Evolutionary conservation across 2,888 invertebrate species (phyloP), one percentile per base, ranked within the genome.

Genomic region (Thera obeliscata): DNA sequence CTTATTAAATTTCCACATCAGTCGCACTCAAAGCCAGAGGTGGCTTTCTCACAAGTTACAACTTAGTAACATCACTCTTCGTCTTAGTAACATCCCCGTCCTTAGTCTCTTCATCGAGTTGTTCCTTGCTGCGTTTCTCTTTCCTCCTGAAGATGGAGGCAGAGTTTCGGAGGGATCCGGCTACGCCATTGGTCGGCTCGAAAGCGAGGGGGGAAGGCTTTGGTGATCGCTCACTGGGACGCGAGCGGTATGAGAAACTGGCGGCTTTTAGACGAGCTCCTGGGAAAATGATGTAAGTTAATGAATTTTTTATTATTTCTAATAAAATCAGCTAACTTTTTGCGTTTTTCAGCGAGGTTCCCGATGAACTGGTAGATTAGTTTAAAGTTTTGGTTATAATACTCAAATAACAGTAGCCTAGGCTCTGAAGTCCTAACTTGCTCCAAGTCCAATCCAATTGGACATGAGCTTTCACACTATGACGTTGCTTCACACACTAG

Each of bases 81-180:
- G 91, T 91, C 61, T 82, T 88, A 61, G 91, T 91, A n/a, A 85
- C 84, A 3, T 79, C 80, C 4, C 48, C 35, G 0, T 85, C 86
- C 60, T 81, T 84, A 3, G 71, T 74, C 6, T 80, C 80, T 8
- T 73, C 77, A 6, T 80, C 75, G 9, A 76, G 62, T 1, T 83
- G 78, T 63, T 86, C 85, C 69, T 77, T 83, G 76, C 78, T 84
- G 64, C 79, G 78, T 72, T 82, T 84, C 22, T 87, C 86, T 52
- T 83, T 87, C 68, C 82, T 84, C 54, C 85, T 76, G 76, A 93
- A 89, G 81, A 91, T 86, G 2, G 91, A 90, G 7, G 85, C 73
- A 1, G 88, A 82, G 0, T 67, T 36, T 1, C 73, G 11, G 71
- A 87, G 88, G 2, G 87, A 86, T 36, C 84, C 83, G 0, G 82